A percentile compares a stretch with the other conserved stretches of the same genome.
Evolutionary conservation across 2,888 invertebrate species (phyloP).

Genomic region (Choristoneura rosaceana): DNA sequence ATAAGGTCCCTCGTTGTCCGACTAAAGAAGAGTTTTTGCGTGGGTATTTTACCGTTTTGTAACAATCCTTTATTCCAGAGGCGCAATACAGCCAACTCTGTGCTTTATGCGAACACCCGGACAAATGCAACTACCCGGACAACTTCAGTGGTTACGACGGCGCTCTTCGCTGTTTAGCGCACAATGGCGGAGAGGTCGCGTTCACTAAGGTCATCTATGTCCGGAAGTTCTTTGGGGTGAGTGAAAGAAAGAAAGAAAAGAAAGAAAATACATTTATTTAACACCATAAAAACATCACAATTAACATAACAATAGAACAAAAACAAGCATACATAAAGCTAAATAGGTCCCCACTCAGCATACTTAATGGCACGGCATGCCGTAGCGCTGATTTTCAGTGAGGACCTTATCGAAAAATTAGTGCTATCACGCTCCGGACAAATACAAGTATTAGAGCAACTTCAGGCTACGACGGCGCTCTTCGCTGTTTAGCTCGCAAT

Average conservation of each 20-base stretch:
- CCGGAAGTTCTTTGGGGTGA: slow-evolving; percentile 91
- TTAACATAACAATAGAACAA: too few relatives aligned
- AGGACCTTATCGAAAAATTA: too few relatives aligned
- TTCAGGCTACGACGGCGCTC: slow-evolving; percentile 95
- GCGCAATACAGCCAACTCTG: slow-evolving; percentile 92
- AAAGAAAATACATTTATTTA: too few relatives aligned
- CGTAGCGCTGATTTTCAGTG: too few relatives aligned
- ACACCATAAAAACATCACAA: too few relatives aligned
- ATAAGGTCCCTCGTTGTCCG: too few relatives aligned
- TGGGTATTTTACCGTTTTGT: too few relatives aligned
- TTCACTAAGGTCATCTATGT: slow-evolving; percentile 94
- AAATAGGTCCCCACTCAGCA: too few relatives aligned
- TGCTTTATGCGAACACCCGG: slow-evolving; percentile 91
- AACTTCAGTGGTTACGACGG: slow-evolving; percentile 95
- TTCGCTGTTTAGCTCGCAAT: slow-evolving; percentile 92
- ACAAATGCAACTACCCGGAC: slow-evolving; percentile 92
- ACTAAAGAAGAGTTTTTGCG: too few relatives aligned
- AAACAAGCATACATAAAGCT: too few relatives aligned
- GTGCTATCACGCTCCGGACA: slow-evolving; percentile 78
- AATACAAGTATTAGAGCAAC: slow-evolving; percentile 92
- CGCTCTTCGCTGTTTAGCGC: slow-evolving; percentile 92
- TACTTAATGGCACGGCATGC: too few relatives aligned
- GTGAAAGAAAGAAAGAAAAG: slow-evolving; percentile 48
- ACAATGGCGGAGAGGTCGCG: slow-evolving; percentile 93
- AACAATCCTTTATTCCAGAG: slow-evolving; percentile 74